These are phyloP conservation scores for Polymixis flavicincta DNA, from an alignment of 2,888 invertebrate species.

Conservation along the genomic window DNA sequence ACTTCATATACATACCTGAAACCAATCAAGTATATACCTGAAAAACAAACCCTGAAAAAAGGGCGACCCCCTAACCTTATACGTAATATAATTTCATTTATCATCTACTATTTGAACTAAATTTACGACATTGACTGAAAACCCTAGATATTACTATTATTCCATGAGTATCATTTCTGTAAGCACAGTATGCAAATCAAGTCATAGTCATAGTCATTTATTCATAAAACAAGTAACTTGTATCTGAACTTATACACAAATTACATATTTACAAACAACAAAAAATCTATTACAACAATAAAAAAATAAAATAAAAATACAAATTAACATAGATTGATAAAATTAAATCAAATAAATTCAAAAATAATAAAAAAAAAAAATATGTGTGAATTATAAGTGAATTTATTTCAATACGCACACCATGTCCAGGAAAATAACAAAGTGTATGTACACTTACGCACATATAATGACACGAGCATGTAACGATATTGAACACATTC, in stretches of 20 bases:
- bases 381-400: too few relatives aligned
- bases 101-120: neutral
- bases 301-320: too few relatives aligned
- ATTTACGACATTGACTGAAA: neutral
- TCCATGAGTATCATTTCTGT: neutral
- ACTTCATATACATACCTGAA: too few relatives aligned
- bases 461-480: neutral
- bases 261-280: too few relatives aligned
- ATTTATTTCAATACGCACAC: slow-evolving; percentile 4
- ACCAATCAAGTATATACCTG: neutral
- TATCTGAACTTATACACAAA: too few relatives aligned
- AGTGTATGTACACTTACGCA: neutral
- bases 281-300: too few relatives aligned
- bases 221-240: too few relatives aligned
- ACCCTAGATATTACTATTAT: neutral
- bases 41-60: too few relatives aligned
- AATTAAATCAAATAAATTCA: too few relatives aligned
- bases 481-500: neutral
- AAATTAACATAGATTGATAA: too few relatives aligned
- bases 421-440: neutral
- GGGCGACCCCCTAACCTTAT: neutral
- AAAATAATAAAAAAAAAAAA: too few relatives aligned
- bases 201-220: too few relatives aligned
- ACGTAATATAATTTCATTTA: neutral
- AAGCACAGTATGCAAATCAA: neutral